Conservation (phyloP, 2,888 invertebrate genomes). For the Protophormia terraenovae region DNA sequence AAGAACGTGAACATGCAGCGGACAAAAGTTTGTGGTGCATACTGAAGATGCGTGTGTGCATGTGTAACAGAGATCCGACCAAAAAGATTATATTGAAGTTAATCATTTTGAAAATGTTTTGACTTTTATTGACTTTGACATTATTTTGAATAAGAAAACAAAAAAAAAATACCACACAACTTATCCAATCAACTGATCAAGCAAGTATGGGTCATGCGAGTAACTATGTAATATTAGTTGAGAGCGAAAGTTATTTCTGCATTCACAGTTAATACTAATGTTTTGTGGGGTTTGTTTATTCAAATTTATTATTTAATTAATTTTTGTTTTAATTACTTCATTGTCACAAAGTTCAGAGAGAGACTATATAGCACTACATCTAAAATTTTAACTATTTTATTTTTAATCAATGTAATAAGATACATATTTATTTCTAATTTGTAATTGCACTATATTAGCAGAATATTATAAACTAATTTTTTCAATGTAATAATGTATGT, state of each 20-base stretch:
- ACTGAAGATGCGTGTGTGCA: conserved; percentile 11
- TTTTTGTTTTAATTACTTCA: too few species aligned
- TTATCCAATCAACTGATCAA: conserved; percentile 39
- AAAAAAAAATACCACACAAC: conserved; percentile 42
- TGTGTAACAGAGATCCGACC: conserved; percentile 40
- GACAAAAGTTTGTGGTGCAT: conserved; percentile 12
- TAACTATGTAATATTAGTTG: background rate
- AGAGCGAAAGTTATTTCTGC: background rate
- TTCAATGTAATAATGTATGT: too few species aligned
- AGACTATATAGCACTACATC: too few species aligned
- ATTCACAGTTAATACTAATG: background rate
- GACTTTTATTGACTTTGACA: conserved; percentile 70
- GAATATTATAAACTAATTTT: too few species aligned
- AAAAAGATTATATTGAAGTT: conserved; percentile 63
- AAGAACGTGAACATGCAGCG: conserved; percentile 2
- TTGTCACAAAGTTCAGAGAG: too few species aligned
- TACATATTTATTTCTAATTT: too few species aligned
- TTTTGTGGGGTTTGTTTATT: too few species aligned
- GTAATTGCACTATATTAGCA: too few species aligned
- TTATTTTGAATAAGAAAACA: conserved; percentile 40
- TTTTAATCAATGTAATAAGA: too few species aligned
- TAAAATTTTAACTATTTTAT: too few species aligned
- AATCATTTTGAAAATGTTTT: conserved; percentile 68
- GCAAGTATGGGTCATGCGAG: conserved; percentile 5
- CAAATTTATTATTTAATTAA: too few species aligned